A percentile compares a stretch with the other conserved stretches of the same genome.
phyloP scores from a whole-genome alignment of 2,888 invertebrate species.

The Teinopalpus imperialis region DNA sequence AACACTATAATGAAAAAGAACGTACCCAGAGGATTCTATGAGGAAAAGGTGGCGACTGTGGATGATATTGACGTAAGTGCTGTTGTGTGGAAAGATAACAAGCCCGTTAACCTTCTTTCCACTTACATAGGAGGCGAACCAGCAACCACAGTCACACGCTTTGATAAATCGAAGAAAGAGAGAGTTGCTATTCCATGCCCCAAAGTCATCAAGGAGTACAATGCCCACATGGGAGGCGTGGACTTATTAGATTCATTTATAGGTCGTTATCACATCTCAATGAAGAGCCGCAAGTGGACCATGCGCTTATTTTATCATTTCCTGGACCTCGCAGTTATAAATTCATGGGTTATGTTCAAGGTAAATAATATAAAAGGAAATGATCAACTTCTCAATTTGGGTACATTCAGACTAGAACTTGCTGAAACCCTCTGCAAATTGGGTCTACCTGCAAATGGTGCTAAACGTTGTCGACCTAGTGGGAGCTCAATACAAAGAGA shows the following conservation, averaged over 20 bases:
- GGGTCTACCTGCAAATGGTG: slow-evolving; percentile 39
- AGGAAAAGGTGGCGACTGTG: slow-evolving; percentile 38
- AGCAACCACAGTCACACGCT: slow-evolving; percentile 38
- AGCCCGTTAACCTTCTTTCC: slow-evolving; percentile 44
- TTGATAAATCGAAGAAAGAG: slow-evolving; percentile 36
- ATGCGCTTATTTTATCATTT: too few species aligned
- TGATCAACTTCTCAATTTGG: slow-evolving; percentile 40
- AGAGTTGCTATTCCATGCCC: slow-evolving; percentile 32
- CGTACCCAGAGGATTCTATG: slow-evolving; percentile 39
- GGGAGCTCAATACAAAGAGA: slow-evolving; percentile 37
- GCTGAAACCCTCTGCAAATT: slow-evolving; percentile 41
- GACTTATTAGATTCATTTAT: slow-evolving; percentile 29
- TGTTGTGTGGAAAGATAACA: slow-evolving; percentile 48
- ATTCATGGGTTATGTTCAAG: slow-evolving; percentile 42
- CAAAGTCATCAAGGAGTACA: slow-evolving; percentile 36
- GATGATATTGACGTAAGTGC: slow-evolving; percentile 38
- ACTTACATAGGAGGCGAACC: slow-evolving; percentile 46
- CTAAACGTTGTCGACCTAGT: slow-evolving; percentile 41
- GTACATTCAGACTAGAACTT: slow-evolving; percentile 41
- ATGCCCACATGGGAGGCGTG: slow-evolving; percentile 37
- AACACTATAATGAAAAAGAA: slow-evolving; percentile 39
- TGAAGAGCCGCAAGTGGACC: slow-evolving; percentile 43
- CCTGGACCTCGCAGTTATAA: slow-evolving; percentile 42
- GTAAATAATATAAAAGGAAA: too few species aligned
- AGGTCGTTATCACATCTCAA: slow-evolving; percentile 37